Evolutionary conservation across 1,140 invertebrate genomes (phyloP), one percentile per base, ranked within the genome.

Genomic region (Pemphigus obesinymphae): DNA sequence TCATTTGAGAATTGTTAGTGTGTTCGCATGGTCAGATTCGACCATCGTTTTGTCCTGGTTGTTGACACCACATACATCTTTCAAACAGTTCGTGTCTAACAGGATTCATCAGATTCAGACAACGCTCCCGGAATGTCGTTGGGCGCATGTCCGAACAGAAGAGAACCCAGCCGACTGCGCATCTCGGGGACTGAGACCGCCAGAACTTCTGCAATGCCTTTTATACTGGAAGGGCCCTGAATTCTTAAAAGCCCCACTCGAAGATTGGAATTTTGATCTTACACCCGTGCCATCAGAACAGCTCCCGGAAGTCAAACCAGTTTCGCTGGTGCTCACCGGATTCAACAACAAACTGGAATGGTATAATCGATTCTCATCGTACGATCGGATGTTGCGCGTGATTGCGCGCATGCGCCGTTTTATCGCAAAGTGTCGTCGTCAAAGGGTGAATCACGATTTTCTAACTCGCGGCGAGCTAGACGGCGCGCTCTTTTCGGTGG

Each of bases 101-200:
- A 5, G 63, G 4, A 7, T n/a, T 1, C 7, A n/a, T 15, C 50
- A 81, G 5, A 31, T 55, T 13, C 23, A 23, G 23, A 6, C 61
- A 13, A 8, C 3, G 34, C 0, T 26, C 34, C 20, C 55, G 10
- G 15, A n/a, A 23, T 61, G 3, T 3, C 7, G 4, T 61, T 81
- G 76, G 76, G 2, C 29, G 34, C 10, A 81, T 37, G 55, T 81
- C 5, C 76, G 50, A 1, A 31, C 55, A n/a, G 3, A 37, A 11
- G 1, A 37, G n/a, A n/a, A 81, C 1, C 76, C 76, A 3, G 50
- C 76, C 11, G 76, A 81, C n/a, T 55, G 48, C 20, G 76, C 76
- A 0, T 55, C 76, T 5, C 43, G 76, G 13, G 50, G 76, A 8
- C 37, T 81, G n/a, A 0, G 31, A 6, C 76, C 76, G 5, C 61